phyloP scores from a whole-genome alignment of 2,888 invertebrate species.

The Myopa tessellatipennis region DNA sequence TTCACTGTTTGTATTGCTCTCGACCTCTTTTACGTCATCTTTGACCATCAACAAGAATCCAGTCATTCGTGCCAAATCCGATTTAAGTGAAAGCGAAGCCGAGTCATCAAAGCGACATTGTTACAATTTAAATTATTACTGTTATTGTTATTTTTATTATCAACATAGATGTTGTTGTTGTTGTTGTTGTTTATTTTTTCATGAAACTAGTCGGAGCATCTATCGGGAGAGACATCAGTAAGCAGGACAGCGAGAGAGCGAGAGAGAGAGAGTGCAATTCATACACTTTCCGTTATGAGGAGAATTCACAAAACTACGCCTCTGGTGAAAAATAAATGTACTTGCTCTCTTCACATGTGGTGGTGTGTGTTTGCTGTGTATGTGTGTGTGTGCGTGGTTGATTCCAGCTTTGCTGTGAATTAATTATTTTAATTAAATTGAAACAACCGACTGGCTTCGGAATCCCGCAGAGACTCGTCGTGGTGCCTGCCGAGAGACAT shows the following conservation, averaged over 20 bases:
- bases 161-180: not conserved
- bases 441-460: conserved; percentile 9
- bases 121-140: not conserved
- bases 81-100: conserved; percentile 12
- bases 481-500: not conserved
- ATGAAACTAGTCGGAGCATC: not conserved
- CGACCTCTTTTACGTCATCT: conserved; percentile 9
- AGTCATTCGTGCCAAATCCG: conserved; percentile 16
- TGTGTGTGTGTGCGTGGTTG: conserved; percentile 24
- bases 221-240: not conserved
- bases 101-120: conserved; percentile 7
- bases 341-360: not conserved
- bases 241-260: not conserved
- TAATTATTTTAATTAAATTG: conserved; percentile 49
- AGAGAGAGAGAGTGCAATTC: not conserved
- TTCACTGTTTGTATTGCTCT: not conserved
- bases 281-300: not conserved
- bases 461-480: not conserved
- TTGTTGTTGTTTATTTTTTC: not conserved
- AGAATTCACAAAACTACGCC: too few species aligned
- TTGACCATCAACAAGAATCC: conserved; percentile 2
- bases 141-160: not conserved
- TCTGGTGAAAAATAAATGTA: too few species aligned
- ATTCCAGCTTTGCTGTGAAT: conserved; percentile 40
- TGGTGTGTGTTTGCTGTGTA: conserved; percentile 8